Evolutionary conservation across 2,888 invertebrate species (phyloP), one percentile per base, ranked within the genome.

Genomic region (Altica lythri): DNA sequence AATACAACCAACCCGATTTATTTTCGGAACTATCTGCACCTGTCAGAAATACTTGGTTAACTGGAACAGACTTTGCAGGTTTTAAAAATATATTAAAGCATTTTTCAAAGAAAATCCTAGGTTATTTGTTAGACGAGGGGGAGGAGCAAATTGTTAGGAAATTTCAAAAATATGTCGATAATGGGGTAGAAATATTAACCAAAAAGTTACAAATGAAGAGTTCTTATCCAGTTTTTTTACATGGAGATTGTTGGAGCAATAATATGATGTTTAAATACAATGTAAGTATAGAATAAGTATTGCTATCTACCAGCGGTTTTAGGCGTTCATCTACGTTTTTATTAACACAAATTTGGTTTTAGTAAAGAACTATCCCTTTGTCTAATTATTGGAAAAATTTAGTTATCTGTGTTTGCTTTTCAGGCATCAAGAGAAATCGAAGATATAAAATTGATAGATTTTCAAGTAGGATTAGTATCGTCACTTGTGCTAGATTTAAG

Each of bases 221-320:
- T 4, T 38, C 8, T 1, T 12, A 46, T 4, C 55, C 53, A 6
- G 64, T 63, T 6, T 61, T 68, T 13, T 45, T 57, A 13, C 69
- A 69, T 46, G 68, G 68, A 12, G 68, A 69, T 53, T 64, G 59
- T 34, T 66, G 64, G 61, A 55, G 56, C 17, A 63, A 66, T 42
- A 69, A 69, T 46, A 54, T 68, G 32, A 45, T 69, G 46, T 65
- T 68, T 47, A 67, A 64, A 59, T 69, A 67, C 49, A 52, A 63
- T 34, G 64, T 64, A 46, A 44, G 47, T 45, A 44, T 32, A 25
- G 12, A 5, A 5, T 12, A 10, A 22, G 6, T 10, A 10, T 8
- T 19, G 10, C 5, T 17, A 16, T 2, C n/a, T n/a, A n/a, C n/a
- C n/a, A n/a, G n/a, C n/a, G n/a, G n/a, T n/a, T n/a, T n/a, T n/a